Percentiles rank a stretch among this genome's conserved stretches.
Conservation (phyloP, 1,140 invertebrate genomes). For the Formica selysi region DNA sequence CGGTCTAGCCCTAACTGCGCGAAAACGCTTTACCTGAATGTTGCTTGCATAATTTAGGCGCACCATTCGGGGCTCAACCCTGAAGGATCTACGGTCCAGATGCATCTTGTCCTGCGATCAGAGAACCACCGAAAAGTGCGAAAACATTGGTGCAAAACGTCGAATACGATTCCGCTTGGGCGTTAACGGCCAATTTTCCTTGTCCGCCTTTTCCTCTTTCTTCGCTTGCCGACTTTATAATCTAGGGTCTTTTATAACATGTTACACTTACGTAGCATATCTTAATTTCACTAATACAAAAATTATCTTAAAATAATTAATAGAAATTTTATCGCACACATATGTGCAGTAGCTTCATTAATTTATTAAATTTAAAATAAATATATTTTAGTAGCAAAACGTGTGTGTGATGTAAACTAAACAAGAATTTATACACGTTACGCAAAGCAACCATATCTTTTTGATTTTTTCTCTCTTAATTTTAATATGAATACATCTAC, state of each 20-base stretch:
- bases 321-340: not conserved
- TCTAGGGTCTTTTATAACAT: not conserved
- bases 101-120: constrained; percentile 70
- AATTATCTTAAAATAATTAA: constrained; percentile 10
- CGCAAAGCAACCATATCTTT: not conserved
- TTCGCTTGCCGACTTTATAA: not conserved
- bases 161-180: not conserved
- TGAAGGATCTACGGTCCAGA: not conserved
- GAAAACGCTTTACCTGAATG: constrained; percentile 74
- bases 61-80: constrained; percentile 27
- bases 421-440: not conserved
- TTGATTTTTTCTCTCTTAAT: constrained; percentile 23
- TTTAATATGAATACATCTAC: constrained; percentile 17
- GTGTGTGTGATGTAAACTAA: not conserved
- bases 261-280: not conserved
- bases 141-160: constrained; percentile 81
- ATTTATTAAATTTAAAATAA: not conserved
- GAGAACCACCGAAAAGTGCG: constrained; percentile 63
- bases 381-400: constrained; percentile 5
- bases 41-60: constrained; percentile 75
- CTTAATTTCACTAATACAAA: constrained; percentile 13
- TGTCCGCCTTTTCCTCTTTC: constrained; percentile 3
- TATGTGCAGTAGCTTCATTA: not conserved
- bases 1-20: constrained; percentile 9
- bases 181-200: constrained; percentile 15